Conservation (phyloP, 2,888 invertebrate species). For the Sarcophaga subvicina region DNA sequence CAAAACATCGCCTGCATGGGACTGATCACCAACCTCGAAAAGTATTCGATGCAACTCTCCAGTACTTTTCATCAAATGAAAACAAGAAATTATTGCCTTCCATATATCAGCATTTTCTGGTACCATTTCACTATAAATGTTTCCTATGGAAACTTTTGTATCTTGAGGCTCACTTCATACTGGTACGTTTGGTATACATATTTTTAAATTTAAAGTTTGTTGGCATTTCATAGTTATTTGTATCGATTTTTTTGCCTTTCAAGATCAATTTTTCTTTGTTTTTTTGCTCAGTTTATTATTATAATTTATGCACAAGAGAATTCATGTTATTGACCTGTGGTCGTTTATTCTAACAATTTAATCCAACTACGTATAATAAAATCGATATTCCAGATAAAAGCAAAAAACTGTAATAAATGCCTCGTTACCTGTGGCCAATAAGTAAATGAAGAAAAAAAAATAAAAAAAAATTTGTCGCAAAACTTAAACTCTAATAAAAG, state of each 20-base stretch:
- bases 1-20: too few species aligned
- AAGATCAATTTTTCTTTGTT: not conserved
- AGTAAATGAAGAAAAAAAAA: not conserved
- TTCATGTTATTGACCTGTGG: not conserved
- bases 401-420: not conserved
- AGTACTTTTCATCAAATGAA: too few species aligned
- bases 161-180: too few species aligned
- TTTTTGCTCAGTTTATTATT: not conserved
- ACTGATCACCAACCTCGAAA: too few species aligned
- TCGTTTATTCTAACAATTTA: not conserved
- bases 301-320: not conserved
- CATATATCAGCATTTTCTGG: too few species aligned
- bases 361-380: not conserved
- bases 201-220: too few species aligned
- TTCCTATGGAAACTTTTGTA: too few species aligned
- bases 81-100: too few species aligned
- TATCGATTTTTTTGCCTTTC: not conserved
- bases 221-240: too few species aligned
- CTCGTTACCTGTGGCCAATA: slow-evolving; percentile 13
- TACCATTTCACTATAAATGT: too few species aligned
- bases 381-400: not conserved
- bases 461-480: not conserved
- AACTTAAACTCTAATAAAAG: slow-evolving; percentile 23
- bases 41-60: too few species aligned
- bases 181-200: too few species aligned